Evolutionary conservation across 2,888 invertebrate species (phyloP).

Genomic region (Lathronympha strigana): DNA sequence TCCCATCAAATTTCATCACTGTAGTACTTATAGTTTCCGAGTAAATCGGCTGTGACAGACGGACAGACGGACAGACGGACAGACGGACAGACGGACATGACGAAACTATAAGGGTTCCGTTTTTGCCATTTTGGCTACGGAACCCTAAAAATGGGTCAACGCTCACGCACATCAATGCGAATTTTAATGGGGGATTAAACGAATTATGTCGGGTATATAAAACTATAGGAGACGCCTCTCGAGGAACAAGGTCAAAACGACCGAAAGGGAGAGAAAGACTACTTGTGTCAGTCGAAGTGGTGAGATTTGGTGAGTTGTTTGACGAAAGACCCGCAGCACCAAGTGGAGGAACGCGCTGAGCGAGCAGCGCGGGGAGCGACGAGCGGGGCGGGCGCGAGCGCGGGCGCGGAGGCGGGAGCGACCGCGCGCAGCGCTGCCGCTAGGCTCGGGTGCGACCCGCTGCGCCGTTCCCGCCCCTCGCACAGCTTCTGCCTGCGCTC

Average conservation of each 20-base stretch:
- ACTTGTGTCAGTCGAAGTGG: constrained; percentile 86
- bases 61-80: too few relatives aligned
- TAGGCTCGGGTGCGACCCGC: constrained; percentile 74
- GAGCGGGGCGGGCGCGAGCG: constrained; percentile 51
- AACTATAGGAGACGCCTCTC: constrained; percentile 30
- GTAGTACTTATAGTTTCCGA: too few relatives aligned
- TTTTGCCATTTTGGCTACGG: too few relatives aligned
- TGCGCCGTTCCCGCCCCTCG: constrained; percentile 65
- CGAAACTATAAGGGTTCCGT: too few relatives aligned
- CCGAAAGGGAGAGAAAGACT: constrained; percentile 47
- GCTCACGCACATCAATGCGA: constrained; percentile 54
- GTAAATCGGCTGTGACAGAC: too few relatives aligned
- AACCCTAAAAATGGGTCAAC: constrained; percentile 51
- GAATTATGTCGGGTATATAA: neutral
- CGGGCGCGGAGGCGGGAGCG: constrained; percentile 47
- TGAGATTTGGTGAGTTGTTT: constrained; percentile 91
- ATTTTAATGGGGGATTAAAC: constrained; percentile 22
- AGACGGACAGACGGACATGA: too few relatives aligned
- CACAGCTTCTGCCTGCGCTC: constrained; percentile 60
- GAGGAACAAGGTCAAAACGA: constrained; percentile 45
- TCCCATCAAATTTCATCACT: too few relatives aligned
- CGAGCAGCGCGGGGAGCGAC: constrained; percentile 57
- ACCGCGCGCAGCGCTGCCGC: constrained; percentile 50
- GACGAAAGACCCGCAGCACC: constrained; percentile 92
- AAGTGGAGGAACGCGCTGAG: constrained; percentile 86